Base-by-base conservation (phyloP, 2,113 vertebrate species). In the Cryptotis parvus region DNA sequence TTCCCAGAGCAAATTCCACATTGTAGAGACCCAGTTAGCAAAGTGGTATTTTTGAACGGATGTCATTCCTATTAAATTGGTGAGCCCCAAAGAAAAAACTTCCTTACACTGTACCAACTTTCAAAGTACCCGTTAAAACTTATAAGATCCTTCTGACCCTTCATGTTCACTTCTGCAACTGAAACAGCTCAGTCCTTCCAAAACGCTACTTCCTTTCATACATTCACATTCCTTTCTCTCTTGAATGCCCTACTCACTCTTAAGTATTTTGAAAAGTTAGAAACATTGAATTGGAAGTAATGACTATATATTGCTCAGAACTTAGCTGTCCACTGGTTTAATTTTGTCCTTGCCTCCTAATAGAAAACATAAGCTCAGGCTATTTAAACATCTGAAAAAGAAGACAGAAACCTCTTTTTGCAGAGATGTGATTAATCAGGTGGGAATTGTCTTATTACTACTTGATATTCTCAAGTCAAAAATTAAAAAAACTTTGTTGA, bases 381-480 rank as follows among this genome's bases (percentile, higher is more conserved):
- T 68, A 3, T 70, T 37, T 43, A 65, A 85, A 70, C 74, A 70
- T 82, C 74, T 49, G 37, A 89, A 93, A 76, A 89, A 49, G 45
- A 65, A 88, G 33, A 39, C 75, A 43, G 35, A 49, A 80, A 91
- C 2, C 18, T 87, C 26, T 9, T 6, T 35, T 18, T 33, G 37
- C 33, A 85, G 26, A 88, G 31, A 15, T 12, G 43, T 77, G 63
- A 76, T 14, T 43, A 75, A 35, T 55, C 49, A 93, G 52, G 37
- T 63, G 41, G 4, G 7, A 90, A 89, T 70, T 77, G 39, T 16
- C 37, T 77, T 76, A 69, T 69, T 43, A 84, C 85, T 63, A 29
- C 22, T 75, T 87, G 66, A 74, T 85, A 76, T 9, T 75, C 15
- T 74, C 74, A 22, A 94, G 63, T 70, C 5, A 90, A 84, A 74